Evolutionary conservation across 1,140 invertebrate genomes (phyloP).

Genomic region (Trichoplusia ni): DNA sequence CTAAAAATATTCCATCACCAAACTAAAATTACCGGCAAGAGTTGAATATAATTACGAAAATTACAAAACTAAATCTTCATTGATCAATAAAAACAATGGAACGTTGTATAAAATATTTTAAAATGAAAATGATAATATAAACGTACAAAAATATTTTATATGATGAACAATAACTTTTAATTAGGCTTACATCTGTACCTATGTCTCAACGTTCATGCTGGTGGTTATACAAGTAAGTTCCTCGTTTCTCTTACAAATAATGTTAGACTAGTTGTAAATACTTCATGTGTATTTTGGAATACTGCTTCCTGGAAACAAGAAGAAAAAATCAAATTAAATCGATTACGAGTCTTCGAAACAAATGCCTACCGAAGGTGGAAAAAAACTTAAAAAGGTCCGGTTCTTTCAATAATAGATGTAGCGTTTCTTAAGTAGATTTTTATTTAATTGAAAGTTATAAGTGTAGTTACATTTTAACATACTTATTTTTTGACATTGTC

Average conservation of each 20-base stretch:
- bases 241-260: slow-evolving; percentile 76
- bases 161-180: slow-evolving; percentile 58
- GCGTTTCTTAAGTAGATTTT: slow-evolving; percentile 68
- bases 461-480: slow-evolving; percentile 74
- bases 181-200: slow-evolving; percentile 69
- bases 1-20: slow-evolving; percentile 6
- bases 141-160: slow-evolving; percentile 49
- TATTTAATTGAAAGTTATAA: slow-evolving; percentile 73
- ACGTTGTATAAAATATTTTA: slow-evolving; percentile 34
- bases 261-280: slow-evolving; percentile 71
- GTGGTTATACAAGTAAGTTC: slow-evolving; percentile 68
- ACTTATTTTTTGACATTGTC: slow-evolving; percentile 63
- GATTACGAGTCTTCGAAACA: slow-evolving; percentile 8
- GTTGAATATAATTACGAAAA: background rate
- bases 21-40: slow-evolving; percentile 5
- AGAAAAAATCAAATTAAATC: slow-evolving; percentile 39
- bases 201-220: slow-evolving; percentile 52
- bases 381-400: slow-evolving; percentile 28
- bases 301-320: slow-evolving; percentile 78
- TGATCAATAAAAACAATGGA: slow-evolving; percentile 25
- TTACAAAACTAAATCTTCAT: slow-evolving; percentile 13
- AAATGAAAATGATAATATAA: slow-evolving; percentile 33
- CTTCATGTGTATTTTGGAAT: slow-evolving; percentile 80
- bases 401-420: slow-evolving; percentile 62
- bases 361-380: background rate